Conservation (phyloP, 2,888 invertebrate species). For the Aphodius granarius region DNA sequence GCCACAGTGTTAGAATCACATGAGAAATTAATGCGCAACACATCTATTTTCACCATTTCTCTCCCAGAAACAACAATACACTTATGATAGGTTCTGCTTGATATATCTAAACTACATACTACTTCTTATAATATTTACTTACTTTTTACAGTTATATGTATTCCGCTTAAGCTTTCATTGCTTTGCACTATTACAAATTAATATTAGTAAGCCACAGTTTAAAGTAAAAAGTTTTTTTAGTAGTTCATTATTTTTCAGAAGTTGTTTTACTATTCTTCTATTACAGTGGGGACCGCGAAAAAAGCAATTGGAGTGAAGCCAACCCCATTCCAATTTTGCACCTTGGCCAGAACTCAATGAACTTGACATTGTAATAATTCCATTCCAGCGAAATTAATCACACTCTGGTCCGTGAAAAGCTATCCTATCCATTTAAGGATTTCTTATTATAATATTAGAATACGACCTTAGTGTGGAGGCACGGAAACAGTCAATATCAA, state of each 20-base stretch:
- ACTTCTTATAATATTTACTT: neutral
- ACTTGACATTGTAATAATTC: neutral
- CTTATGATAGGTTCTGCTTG: neutral
- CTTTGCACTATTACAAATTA: too few species aligned
- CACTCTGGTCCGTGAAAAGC: neutral
- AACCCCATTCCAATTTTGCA: neutral
- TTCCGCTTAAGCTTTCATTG: too few species aligned
- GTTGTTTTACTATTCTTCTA: neutral
- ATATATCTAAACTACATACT: neutral
- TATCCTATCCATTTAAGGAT: neutral
- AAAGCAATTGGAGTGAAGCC: neutral
- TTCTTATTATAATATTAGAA: neutral
- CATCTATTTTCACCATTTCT: neutral
- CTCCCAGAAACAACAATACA: neutral
- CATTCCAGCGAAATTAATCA: neutral
- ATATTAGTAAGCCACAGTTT: too few species aligned
- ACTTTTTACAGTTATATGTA: neutral
- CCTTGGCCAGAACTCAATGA: neutral
- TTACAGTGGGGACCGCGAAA: neutral
- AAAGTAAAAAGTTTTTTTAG: too few species aligned
- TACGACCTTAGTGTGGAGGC: neutral
- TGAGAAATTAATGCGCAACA: neutral
- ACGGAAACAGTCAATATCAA: neutral
- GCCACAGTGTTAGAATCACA: slow-evolving; percentile 19
- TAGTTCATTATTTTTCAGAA: neutral